These are phyloP conservation scores for Microcebus griseorufus DNA, from an alignment of 2,113 vertebrate genomes.

Conservation along the genomic window DNA sequence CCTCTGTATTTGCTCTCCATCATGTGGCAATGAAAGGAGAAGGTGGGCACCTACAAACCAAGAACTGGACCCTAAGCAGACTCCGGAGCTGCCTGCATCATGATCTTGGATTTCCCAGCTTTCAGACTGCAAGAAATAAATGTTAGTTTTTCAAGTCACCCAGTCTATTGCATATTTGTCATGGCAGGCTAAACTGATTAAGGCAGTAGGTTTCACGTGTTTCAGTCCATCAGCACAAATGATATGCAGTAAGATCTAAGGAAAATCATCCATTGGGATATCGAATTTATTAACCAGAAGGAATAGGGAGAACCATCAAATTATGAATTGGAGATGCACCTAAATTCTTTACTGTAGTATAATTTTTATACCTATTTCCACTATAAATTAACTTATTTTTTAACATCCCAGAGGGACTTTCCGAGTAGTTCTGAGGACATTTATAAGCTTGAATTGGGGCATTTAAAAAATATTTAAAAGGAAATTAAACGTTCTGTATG, in stretches of 20 bases:
- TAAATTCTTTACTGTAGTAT: background rate
- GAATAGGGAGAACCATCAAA: background rate
- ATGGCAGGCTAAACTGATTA: background rate
- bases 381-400: background rate
- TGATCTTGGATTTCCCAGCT: too few relatives aligned
- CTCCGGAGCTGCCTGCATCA: background rate
- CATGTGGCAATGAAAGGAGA: background rate
- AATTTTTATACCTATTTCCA: background rate
- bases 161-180: background rate
- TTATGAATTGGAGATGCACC: background rate
- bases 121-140: background rate
- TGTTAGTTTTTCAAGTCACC: background rate
- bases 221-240: background rate
- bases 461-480: slow-evolving; percentile 6
- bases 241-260: background rate
- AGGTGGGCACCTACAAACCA: fast-evolving
- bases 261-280: background rate
- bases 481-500: too few relatives aligned
- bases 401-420: slow-evolving; percentile 6
- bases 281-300: background rate
- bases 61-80: background rate
- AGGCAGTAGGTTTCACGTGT: background rate
- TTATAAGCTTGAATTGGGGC: background rate
- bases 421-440: background rate
- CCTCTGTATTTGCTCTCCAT: background rate